Conservation (phyloP, 2,888 invertebrate genomes). For the Phengaris arion region DNA sequence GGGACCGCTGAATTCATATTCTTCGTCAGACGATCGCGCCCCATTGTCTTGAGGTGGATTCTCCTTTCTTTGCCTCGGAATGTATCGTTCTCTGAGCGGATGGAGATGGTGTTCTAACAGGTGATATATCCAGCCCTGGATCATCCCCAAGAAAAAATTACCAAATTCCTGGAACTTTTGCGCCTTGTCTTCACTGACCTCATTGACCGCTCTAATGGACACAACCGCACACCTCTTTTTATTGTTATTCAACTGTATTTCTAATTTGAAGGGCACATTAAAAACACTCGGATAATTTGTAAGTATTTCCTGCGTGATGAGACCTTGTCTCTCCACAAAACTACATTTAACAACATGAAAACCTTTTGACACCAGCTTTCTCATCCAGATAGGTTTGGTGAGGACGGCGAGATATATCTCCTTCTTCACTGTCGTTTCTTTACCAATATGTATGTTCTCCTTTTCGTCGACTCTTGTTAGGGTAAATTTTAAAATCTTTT, state of each 20-base stretch:
- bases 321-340: conserved; percentile 49
- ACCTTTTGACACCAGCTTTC: conserved; percentile 47
- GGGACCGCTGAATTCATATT: neutral
- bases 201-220: neutral
- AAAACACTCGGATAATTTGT: conserved; percentile 41
- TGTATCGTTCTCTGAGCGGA: conserved; percentile 32
- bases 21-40: neutral
- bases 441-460: conserved; percentile 40
- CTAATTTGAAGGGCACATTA: conserved; percentile 50
- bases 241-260: conserved; percentile 44
- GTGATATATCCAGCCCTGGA: conserved; percentile 51
- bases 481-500: conserved; percentile 49
- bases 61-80: neutral
- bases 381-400: conserved; percentile 55
- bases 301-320: conserved; percentile 54
- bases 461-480: conserved; percentile 48
- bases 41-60: neutral
- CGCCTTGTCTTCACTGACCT: neutral
- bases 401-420: conserved; percentile 49
- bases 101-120: conserved; percentile 44
- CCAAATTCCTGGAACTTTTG: conserved; percentile 44
- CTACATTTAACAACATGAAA: conserved; percentile 39
- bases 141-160: conserved; percentile 49
- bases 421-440: conserved; percentile 43
- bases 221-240: conserved; percentile 33